phyloP scores from a whole-genome alignment of 2,888 invertebrate species.

The Drosophila macrospina region DNA sequence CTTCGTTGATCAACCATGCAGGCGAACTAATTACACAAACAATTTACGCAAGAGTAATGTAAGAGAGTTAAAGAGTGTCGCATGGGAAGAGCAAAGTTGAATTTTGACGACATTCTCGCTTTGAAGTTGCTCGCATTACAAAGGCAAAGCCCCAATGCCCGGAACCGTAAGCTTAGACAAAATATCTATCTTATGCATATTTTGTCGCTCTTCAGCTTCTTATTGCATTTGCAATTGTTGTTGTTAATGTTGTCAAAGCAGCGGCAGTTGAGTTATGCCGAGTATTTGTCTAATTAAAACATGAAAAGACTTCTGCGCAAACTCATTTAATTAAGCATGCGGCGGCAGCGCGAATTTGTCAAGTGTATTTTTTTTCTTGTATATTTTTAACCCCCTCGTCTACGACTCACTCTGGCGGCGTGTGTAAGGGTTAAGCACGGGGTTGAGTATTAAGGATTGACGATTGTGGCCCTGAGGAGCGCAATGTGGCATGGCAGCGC shows the following conservation, averaged over 20 bases:
- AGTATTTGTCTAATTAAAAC: constrained; percentile 81
- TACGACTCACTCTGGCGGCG: too few species aligned
- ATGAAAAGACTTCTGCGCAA: constrained; percentile 78
- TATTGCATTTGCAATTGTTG: constrained; percentile 16
- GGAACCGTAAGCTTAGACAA: constrained; percentile 60
- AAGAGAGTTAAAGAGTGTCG: constrained; percentile 11
- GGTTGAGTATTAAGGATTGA: constrained; percentile 6
- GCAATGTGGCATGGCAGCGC: constrained; percentile 30
- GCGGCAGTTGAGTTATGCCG: constrained; percentile 68
- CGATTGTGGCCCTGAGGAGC: constrained; percentile 13
- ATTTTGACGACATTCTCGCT: constrained; percentile 69
- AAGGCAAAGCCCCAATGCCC: constrained; percentile 22
- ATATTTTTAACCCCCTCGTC: background rate
- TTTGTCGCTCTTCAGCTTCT: constrained; percentile 40
- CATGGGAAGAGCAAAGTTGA: constrained; percentile 28
- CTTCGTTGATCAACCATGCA: constrained; percentile 31
- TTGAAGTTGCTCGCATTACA: constrained; percentile 78
- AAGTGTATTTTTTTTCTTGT: constrained; percentile 56
- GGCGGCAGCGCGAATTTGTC: constrained; percentile 73
- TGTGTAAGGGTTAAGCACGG: constrained; percentile 1
- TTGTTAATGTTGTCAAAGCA: constrained; percentile 41
- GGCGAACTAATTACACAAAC: constrained; percentile 59
- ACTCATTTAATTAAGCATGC: constrained; percentile 78
- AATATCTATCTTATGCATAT: constrained; percentile 71
- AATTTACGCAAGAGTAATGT: constrained; percentile 42